A percentile compares a stretch with the other conserved stretches of the same genome.
These are phyloP conservation scores for Cosmia trapezina DNA, from an alignment of 2,888 invertebrate species.

Conservation along the genomic window DNA sequence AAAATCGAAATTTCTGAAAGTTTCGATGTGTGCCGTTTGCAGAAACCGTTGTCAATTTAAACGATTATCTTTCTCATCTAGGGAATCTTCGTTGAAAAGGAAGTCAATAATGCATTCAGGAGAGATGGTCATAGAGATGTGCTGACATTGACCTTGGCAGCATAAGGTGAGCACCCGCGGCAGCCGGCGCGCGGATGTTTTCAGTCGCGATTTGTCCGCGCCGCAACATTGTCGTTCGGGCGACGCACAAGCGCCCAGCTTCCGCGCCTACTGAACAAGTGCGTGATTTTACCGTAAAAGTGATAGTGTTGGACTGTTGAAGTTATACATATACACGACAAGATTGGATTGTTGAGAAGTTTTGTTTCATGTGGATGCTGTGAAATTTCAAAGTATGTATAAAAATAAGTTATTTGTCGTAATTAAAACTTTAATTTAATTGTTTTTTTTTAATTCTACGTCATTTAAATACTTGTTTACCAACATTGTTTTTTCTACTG, in stretches of 20 bases:
- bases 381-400: constrained; percentile 51
- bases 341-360: constrained; percentile 39
- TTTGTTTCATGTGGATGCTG: constrained; percentile 41
- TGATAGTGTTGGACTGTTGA: constrained; percentile 46
- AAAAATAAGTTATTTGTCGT: constrained; percentile 3
- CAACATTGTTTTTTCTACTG: background rate
- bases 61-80: background rate
- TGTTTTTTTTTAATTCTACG: background rate
- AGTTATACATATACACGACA: constrained; percentile 14
- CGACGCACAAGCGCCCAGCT: constrained; percentile 41
- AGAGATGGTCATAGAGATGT: constrained; percentile 38
- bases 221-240: constrained; percentile 58
- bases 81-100: background rate
- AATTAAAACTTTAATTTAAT: background rate
- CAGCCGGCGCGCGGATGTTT: constrained; percentile 52
- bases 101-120: background rate
- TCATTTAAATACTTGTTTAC: background rate
- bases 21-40: background rate
- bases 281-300: constrained; percentile 47
- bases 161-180: constrained; percentile 43
- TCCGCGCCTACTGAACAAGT: constrained; percentile 40
- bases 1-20: constrained; percentile 12
- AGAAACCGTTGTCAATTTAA: background rate
- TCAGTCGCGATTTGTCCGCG: constrained; percentile 67
- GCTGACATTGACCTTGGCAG: constrained; percentile 64